Evolutionary conservation across 2,113 vertebrate species (phyloP).

Genomic region (Prochilodus magdalenae): DNA sequence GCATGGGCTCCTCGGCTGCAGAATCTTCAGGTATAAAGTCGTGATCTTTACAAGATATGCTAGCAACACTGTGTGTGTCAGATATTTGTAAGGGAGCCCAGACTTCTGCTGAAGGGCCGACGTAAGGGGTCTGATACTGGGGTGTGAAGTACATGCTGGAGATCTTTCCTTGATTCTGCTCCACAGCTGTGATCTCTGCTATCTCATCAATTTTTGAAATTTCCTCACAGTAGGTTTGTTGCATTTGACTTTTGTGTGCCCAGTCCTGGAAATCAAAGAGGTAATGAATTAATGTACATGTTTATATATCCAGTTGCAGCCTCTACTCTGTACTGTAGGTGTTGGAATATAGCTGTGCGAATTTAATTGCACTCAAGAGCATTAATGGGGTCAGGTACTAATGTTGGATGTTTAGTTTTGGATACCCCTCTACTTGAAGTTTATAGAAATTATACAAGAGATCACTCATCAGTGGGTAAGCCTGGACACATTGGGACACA

Average conservation of each 20-base stretch:
- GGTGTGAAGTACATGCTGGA: not conserved
- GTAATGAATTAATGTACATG: not conserved
- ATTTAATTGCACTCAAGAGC: no score
- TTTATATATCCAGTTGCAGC: no score
- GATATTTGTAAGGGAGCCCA: slow-evolving; percentile 11
- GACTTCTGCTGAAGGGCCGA: slow-evolving; percentile 34
- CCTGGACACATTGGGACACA: no score
- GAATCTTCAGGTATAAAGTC: slow-evolving; percentile 5
- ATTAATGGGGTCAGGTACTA: no score
- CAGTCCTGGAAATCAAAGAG: not conserved
- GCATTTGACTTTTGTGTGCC: slow-evolving; percentile 28
- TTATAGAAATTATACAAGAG: no score
- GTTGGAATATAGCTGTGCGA: no score
- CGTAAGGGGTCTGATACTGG: slow-evolving; percentile 32
- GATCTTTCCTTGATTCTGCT: slow-evolving; percentile 3
- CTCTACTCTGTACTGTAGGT: no score
- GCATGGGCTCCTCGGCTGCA: not conserved
- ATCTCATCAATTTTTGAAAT: slow-evolving; percentile 47
- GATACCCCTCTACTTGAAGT: no score
- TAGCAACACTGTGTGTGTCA: not conserved
- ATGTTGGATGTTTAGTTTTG: no score
- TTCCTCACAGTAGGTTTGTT: slow-evolving; percentile 34
- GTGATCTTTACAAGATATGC: slow-evolving; percentile 3
- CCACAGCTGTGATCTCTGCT: slow-evolving; percentile 2
- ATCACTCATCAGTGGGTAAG: no score